These are phyloP conservation scores for Mustela lutreola DNA, from an alignment of 2,113 vertebrate genomes.

Conservation along the genomic window DNA sequence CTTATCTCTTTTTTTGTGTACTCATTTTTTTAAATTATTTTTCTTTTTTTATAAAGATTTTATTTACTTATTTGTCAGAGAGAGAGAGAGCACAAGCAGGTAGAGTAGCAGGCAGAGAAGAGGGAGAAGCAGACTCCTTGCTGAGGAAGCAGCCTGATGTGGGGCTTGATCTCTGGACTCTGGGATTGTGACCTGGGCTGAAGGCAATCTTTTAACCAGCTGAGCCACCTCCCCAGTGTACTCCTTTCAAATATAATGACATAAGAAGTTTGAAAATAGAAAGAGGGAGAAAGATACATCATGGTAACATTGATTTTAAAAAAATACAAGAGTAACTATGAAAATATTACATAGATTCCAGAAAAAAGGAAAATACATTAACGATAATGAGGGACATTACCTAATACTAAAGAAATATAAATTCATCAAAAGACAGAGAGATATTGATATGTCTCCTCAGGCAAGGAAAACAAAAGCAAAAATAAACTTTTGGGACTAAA, in stretches of 20 bases:
- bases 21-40: too few relatives aligned
- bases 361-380: neutral
- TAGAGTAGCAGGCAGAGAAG: too few relatives aligned
- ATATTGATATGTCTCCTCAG: neutral
- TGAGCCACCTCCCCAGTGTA: neutral
- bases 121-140: too few relatives aligned
- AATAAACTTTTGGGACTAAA: neutral
- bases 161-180: too few relatives aligned
- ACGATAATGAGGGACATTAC: neutral
- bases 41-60: too few relatives aligned
- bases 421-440: neutral
- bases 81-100: too few relatives aligned
- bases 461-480: neutral
- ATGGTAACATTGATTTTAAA: neutral
- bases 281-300: neutral
- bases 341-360: neutral
- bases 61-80: too few relatives aligned
- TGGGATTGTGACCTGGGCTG: too few relatives aligned
- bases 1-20: neutral
- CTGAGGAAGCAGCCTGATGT: too few relatives aligned
- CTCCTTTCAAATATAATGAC: neutral
- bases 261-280: neutral
- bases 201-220: too few relatives aligned
- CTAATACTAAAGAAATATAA: neutral
- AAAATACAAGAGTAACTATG: neutral